Evolutionary conservation across 1,140 invertebrate species (phyloP).

Genomic region (Drosophila pectinifera): DNA sequence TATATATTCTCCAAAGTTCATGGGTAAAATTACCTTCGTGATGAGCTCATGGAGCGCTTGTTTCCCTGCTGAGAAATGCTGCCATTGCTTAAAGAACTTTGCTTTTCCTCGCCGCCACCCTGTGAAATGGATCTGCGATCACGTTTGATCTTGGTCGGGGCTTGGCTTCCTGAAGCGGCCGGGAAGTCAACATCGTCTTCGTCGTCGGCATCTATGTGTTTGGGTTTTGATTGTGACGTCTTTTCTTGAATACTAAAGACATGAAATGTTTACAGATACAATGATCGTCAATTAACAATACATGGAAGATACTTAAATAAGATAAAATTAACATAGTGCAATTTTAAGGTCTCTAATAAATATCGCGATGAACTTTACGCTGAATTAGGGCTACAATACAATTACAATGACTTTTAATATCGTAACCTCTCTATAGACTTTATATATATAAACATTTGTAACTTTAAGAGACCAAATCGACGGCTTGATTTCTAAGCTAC

Average conservation of each 20-base stretch:
- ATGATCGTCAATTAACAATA: background rate
- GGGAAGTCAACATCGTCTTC: background rate
- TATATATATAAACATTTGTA: too few relatives aligned
- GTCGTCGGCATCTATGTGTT: slow-evolving; percentile 33
- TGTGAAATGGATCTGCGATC: slow-evolving; percentile 59
- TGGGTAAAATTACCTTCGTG: background rate
- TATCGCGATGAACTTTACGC: too few relatives aligned
- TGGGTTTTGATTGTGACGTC: slow-evolving; percentile 1
- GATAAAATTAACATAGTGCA: too few relatives aligned
- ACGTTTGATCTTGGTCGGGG: slow-evolving; percentile 1
- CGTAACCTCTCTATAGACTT: too few relatives aligned
- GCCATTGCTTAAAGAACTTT: background rate
- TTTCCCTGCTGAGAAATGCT: background rate
- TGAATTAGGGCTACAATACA: too few relatives aligned
- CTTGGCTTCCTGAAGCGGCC: background rate
- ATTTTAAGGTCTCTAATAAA: too few relatives aligned
- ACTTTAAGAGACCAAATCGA: too few relatives aligned
- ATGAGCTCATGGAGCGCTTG: background rate
- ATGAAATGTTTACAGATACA: background rate
- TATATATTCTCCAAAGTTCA: background rate
- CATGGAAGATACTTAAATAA: too few relatives aligned
- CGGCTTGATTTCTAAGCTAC: too few relatives aligned
- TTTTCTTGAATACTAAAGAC: background rate
- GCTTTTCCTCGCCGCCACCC: background rate
- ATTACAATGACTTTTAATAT: too few relatives aligned